Base-by-base conservation (phyloP, 2,797 vertebrate species). In the Pangasius larnaudii region DNA sequence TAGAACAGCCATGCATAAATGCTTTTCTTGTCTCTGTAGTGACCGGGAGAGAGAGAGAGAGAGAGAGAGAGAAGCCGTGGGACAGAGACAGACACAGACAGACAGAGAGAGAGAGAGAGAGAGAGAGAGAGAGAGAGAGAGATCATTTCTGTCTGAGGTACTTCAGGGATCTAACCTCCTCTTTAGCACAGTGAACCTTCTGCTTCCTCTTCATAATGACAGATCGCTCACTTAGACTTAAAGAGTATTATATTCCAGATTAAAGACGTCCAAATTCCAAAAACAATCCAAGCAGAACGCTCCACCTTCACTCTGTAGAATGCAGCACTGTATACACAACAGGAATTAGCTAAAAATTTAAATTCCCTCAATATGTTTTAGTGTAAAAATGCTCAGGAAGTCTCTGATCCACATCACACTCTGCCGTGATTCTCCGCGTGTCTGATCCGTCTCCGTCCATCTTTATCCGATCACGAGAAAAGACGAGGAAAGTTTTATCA, bases 1-100 rank as follows among this genome's bases (percentile, higher is more conserved):
- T 33, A 84, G 42, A 84, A 84, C 63, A 69, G 82, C 18, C 82
- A 24, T 84, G 82, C 82, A 84, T 69, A 84, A 84, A 67, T 53
- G 49, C 82, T 84, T 84, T 69, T 84, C 82, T 84, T 51, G 65
- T 69, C 63, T 84, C 82, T 84, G 63, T 18, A 33, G 49, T 33
- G 75, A 56, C 13, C 5, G 14, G 30, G 33, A 42, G 33, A 22
- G 36, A 71, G 69, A 71, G 18, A 39, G 33, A 36, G 30, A 72
- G 69, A 22, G 69, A 39, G 33, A 72, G 65, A 71, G 18, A 39
- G 33, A 36, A 51, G 9, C 49, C 13, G 11, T 51, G 49, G 49
- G 49, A 51, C 49, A 51, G 30, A 42, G 69, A 9, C 18, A 39
- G 33, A 72, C 30, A 13, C 1, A 11, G 74, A 53, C 1, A 13